phyloP scores from a whole-genome alignment of 2,113 vertebrate genomes.

The Siniperca knerii region DNA sequence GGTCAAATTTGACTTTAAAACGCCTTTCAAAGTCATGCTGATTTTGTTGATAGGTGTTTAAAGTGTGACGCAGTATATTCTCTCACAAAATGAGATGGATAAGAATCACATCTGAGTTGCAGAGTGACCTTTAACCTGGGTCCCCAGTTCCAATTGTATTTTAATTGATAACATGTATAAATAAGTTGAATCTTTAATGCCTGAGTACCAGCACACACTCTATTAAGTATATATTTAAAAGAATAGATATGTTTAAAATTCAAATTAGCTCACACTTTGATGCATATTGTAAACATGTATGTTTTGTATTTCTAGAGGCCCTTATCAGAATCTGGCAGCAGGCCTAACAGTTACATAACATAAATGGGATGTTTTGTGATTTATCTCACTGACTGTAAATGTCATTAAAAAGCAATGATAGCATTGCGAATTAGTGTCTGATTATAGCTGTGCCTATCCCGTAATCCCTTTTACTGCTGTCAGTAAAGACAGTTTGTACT shows the following conservation, averaged over 20 bases:
- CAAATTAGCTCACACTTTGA: neutral
- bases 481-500: constrained; percentile 50
- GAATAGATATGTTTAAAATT: neutral
- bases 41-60: neutral
- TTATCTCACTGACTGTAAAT: neutral
- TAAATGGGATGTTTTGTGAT: neutral
- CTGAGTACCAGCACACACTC: neutral
- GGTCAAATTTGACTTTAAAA: neutral
- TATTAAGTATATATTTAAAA: neutral
- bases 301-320: neutral
- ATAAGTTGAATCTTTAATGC: neutral
- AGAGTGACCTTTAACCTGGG: neutral
- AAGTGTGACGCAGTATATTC: neutral
- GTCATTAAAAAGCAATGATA: constrained; percentile 17
- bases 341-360: constrained; percentile 9
- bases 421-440: neutral
- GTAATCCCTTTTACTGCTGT: constrained; percentile 47
- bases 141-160: too few species aligned
- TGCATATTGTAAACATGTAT: neutral
- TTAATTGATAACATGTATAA: neutral
- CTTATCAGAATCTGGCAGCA: neutral
- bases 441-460: neutral
- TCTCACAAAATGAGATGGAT: neutral
- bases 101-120: neutral
- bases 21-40: neutral